Conservation (phyloP, 2,888 invertebrate genomes). For the Pedicia rivosa region DNA sequence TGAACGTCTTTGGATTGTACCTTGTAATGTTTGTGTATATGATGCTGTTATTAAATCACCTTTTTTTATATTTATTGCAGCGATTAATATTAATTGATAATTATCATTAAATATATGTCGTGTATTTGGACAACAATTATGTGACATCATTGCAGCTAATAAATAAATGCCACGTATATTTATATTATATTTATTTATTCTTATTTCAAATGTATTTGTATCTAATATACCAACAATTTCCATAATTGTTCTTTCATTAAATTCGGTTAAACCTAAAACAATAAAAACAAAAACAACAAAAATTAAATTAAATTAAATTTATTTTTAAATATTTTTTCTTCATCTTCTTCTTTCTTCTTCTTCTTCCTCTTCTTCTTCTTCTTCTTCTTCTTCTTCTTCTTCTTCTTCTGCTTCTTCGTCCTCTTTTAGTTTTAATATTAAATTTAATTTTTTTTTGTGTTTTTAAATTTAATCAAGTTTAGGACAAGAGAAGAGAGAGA, state of each 20-base stretch:
- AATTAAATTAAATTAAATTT: too few relatives aligned
- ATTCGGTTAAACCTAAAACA: constrained; percentile 26
- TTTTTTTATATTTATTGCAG: constrained; percentile 44
- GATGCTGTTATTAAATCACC: constrained; percentile 49
- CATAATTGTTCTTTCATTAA: constrained; percentile 40
- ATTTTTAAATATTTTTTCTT: too few relatives aligned
- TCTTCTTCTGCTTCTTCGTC: too few relatives aligned
- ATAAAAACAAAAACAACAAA: too few relatives aligned
- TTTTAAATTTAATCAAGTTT: not conserved
- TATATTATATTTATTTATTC: constrained; percentile 29
- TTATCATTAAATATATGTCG: constrained; percentile 48
- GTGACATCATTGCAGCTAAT: constrained; percentile 50
- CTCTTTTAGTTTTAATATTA: too few relatives aligned
- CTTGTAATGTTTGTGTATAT: constrained; percentile 54
- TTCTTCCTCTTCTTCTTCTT: too few relatives aligned
- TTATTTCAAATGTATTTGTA: constrained; percentile 53
- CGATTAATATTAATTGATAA: constrained; percentile 42
- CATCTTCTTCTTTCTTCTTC: too few relatives aligned
- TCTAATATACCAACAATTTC: constrained; percentile 52
- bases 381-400: too few relatives aligned
- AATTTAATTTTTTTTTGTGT: not conserved
- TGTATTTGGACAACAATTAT: constrained; percentile 57
- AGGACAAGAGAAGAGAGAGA: too few relatives aligned
- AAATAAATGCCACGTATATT: constrained; percentile 47
- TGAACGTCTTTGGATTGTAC: constrained; percentile 46